Percentiles rank a stretch among this genome's conserved stretches.
phyloP scores from a whole-genome alignment of 2,888 invertebrate genomes.

The Dryadula phaetusa region DNA sequence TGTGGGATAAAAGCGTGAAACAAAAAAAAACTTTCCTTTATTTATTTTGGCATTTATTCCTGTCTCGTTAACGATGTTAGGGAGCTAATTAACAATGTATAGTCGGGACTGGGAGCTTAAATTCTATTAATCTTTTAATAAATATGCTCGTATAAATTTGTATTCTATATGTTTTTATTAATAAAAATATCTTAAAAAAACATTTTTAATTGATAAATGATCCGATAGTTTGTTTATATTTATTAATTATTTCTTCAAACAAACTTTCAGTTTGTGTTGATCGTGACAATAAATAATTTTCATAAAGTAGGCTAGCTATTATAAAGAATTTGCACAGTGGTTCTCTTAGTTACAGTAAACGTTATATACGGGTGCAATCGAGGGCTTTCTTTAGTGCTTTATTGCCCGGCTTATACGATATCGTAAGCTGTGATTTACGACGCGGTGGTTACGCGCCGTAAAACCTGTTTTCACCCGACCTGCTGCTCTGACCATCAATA shows the following conservation, averaged over 20 bases:
- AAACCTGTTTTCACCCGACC: constrained; percentile 69
- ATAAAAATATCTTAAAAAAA: too few species aligned
- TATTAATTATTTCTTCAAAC: not conserved
- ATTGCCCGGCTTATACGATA: constrained; percentile 37
- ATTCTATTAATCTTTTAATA: too few species aligned
- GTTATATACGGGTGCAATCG: not conserved
- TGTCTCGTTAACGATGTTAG: too few species aligned
- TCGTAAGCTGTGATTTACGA: constrained; percentile 42
- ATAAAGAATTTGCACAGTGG: constrained; percentile 1
- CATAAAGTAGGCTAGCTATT: not conserved
- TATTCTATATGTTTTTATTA: too few species aligned
- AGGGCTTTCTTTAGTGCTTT: constrained; percentile 24
- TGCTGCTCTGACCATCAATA: constrained; percentile 67
- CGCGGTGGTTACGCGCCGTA: constrained; percentile 48
- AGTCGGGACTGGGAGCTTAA: too few species aligned
- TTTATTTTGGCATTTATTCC: too few species aligned
- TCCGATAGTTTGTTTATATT: too few species aligned
- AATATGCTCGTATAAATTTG: too few species aligned
- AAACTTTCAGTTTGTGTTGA: not conserved
- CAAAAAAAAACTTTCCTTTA: too few species aligned
- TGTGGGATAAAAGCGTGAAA: too few species aligned
- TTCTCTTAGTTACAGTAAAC: constrained; percentile 2
- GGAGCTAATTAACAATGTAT: too few species aligned
- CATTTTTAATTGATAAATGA: too few species aligned
- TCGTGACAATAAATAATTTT: not conserved